Base-by-base conservation (phyloP, 1,140 invertebrate genomes). In the Nasonia vitripennis region DNA sequence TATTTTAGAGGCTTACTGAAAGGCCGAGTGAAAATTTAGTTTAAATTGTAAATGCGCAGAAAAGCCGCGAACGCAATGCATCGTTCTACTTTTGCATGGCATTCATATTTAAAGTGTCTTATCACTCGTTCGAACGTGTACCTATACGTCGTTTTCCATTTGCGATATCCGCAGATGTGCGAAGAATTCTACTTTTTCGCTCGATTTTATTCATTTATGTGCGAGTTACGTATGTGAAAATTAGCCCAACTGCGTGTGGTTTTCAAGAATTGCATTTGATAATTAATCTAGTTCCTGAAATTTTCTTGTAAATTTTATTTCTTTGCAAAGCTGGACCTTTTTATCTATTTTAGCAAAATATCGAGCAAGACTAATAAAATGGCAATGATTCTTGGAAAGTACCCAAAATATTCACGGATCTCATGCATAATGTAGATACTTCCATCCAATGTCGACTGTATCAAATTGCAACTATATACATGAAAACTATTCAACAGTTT, bases 101-200 rank as follows among this genome's bases (percentile, higher is more conserved):
- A 75, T 75, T 41, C 73, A 41, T 75, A 75, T 75, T 75, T 75
- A 41, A 41, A 45, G 41, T n/a, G 73, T 41, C 34, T n/a, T 45
- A 75, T 75, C 31, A 75, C 37, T 75, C 14, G 73, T 31, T 71
- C 23, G 70, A 27, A 67, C 20, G 62, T 67, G 14, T 45, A 45
- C 62, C 62, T 67, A 67, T 4, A 20, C 62, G 12, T 51, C 2
- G 12, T 51, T 51, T 51, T 51, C 0, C 14, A 11, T 51, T 51
- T 51, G 14, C 12, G 10, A 51, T 14, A 62, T 62, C 27, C 5
- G 10, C 68, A 71, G 6, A n/a, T 7, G 17, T 62, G 14, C 55
- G 9, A 9, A 5, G 41, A 45, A 45, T 45, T 45, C 41, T 9
- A 45, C 10, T 45, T 45, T 67, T 67, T 20, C 9, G 1, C 62